A percentile compares a stretch with the other conserved stretches of the same genome.
Evolutionary conservation across 2,797 vertebrate species (phyloP).

Genomic region (Telmatherina bonti): DNA sequence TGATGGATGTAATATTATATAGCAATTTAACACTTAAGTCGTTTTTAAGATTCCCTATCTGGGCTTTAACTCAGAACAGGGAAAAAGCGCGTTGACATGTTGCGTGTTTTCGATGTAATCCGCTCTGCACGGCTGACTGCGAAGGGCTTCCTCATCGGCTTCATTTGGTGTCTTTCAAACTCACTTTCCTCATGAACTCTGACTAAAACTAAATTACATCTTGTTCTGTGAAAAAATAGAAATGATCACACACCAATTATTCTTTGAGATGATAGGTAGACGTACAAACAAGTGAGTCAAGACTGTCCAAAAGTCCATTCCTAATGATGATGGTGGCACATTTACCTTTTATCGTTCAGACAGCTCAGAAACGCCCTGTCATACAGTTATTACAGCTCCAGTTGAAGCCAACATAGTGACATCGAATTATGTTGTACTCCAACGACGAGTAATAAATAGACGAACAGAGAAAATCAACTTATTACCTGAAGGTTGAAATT

Average conservation of each 20-base stretch:
- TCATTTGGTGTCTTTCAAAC: no score
- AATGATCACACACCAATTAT: not conserved
- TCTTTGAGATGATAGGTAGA: slow-evolving; percentile 9
- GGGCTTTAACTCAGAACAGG: no score
- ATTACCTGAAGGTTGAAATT: slow-evolving; percentile 87
- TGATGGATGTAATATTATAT: no score
- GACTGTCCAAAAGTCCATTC: slow-evolving; percentile 63
- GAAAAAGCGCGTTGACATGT: no score
- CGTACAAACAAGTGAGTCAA: slow-evolving; percentile 25
- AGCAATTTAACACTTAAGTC: no score
- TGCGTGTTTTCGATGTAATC: no score
- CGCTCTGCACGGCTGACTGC: no score
- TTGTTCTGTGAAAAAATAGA: no score
- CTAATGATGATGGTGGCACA: slow-evolving; percentile 63
- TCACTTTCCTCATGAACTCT: no score
- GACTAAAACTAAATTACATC: no score
- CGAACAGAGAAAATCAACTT: not conserved
- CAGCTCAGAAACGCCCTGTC: not conserved
- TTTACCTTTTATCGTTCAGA: slow-evolving; percentile 27
- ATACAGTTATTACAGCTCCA: not conserved
- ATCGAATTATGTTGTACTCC: not conserved
- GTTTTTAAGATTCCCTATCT: no score
- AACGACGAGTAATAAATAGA: not conserved
- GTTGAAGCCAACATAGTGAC: not conserved
- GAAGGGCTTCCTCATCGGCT: no score